These are phyloP conservation scores for Phoenicopterus ruber DNA, from an alignment of 2,113 vertebrate species.

Conservation along the genomic window DNA sequence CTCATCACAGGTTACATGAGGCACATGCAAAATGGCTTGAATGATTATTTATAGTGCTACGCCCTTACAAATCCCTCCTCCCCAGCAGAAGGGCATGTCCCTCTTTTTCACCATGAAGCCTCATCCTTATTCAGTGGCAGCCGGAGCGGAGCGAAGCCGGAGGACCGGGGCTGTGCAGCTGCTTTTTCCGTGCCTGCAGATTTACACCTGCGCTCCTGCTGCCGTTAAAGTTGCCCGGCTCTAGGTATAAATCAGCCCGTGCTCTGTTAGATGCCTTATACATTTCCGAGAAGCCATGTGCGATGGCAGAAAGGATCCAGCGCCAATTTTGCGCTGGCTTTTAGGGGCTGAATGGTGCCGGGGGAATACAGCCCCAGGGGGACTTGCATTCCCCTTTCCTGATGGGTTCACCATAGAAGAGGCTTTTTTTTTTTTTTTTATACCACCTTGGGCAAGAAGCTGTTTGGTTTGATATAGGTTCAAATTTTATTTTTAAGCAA, in stretches of 20 bases:
- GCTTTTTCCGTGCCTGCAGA: background rate
- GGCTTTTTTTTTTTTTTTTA: background rate
- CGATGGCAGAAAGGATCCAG: background rate
- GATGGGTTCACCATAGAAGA: background rate
- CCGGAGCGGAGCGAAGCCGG: background rate
- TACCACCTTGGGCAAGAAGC: background rate
- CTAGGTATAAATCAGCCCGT: background rate
- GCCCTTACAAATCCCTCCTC: background rate
- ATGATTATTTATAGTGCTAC: background rate
- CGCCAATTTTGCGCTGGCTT: background rate
- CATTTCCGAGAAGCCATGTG: background rate
- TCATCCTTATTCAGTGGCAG: conserved; percentile 24
- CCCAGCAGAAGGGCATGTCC: background rate
- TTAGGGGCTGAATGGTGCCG: background rate
- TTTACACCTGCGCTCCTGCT: background rate
- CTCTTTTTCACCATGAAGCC: background rate
- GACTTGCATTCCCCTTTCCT: background rate
- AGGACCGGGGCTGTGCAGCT: background rate
- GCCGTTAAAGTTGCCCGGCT: background rate
- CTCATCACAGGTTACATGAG: background rate
- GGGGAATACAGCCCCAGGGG: background rate
- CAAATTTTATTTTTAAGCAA: conserved; percentile 31
- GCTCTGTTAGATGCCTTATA: background rate
- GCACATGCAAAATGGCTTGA: background rate
- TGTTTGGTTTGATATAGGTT: conserved; percentile 16